Percentiles rank a stretch among this genome's conserved stretches.
These are phyloP conservation scores for Chromobotia macracanthus DNA, from an alignment of 2,797 vertebrate species.

Conservation along the genomic window DNA sequence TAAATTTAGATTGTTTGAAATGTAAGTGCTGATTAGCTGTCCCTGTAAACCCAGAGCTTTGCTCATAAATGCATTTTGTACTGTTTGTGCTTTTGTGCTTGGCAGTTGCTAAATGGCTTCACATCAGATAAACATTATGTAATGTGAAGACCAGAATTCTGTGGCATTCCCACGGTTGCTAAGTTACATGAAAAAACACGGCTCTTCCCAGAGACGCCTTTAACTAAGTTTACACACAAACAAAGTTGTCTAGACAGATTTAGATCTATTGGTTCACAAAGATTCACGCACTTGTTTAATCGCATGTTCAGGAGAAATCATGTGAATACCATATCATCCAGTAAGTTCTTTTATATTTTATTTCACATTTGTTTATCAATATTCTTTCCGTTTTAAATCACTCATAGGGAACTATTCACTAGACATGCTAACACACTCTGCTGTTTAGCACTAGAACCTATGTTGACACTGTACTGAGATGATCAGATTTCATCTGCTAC, in stretches of 20 bases:
- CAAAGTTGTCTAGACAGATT: neutral
- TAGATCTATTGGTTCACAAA: neutral
- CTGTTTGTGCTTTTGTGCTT: too few relatives aligned
- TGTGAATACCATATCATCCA: neutral
- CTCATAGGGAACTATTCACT: neutral
- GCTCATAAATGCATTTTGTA: neutral
- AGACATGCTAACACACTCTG: neutral
- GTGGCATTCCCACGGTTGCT: neutral
- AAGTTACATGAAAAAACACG: neutral
- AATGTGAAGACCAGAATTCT: slow-evolving; percentile 53
- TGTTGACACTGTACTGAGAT: neutral
- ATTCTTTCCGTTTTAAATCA: neutral
- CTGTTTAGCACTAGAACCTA: neutral
- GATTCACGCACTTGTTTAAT: neutral
- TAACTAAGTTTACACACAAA: slow-evolving; percentile 19
- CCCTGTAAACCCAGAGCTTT: neutral
- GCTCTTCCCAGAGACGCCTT: slow-evolving; percentile 1
- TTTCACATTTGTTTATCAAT: neutral
- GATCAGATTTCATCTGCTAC: slow-evolving; percentile 17
- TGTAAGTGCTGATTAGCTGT: neutral
- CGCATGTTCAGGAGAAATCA: too few relatives aligned
- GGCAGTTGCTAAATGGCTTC: slow-evolving; percentile 34
- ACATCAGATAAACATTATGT: slow-evolving; percentile 62
- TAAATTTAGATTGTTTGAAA: slow-evolving; percentile 5
- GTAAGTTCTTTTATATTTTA: neutral